Base-by-base conservation (phyloP, 2,888 invertebrate genomes). In the Aspidapion aeneum region DNA sequence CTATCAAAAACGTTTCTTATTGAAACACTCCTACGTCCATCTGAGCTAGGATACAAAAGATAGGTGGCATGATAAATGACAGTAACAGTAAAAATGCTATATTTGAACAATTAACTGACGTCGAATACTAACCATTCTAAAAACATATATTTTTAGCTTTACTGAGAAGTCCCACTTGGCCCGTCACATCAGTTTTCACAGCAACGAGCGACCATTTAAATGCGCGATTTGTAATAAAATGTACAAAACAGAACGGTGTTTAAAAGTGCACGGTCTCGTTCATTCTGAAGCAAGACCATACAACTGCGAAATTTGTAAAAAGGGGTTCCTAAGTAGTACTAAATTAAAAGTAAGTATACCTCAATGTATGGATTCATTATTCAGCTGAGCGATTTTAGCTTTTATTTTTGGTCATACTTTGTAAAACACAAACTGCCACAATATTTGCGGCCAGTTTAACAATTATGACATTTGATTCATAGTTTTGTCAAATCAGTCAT, bases 241-340 rank as follows among this genome's bases (percentile, higher is more conserved):
- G 75, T 82, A 81, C 67, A 85, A 85, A 77, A 85, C 85, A 60
- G 84, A 85, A 72, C 79, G 84, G 18, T 84, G 84, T 66, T 77
- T 85, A 1, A 85, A 84, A 70, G 84, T 85, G 0, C 85, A 85
- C 69, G 82, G 82, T 66, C 75, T 84, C 68, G 83, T 84, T 1
- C 85, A 85, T 71, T 77, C 83, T 1, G 81, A 82, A 63, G 82
- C 82, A 62, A 77, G 85, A 21, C 84, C 84, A 0, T 84, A 83
- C 66, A 82, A 82, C 0, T 85, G 85, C 69, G 79, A 76, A 16
- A 81, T 82, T 60, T 85, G 85, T 73, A 81, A 79, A 62, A 85
- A 85, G 73, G 83, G 84, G n/a, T 85, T 85, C 68, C 79, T 69
- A 68, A 89, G 70, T 82, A 87, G 77, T 80, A 86, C 69, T 80